Evolutionary conservation across 2,888 invertebrate genomes (phyloP).

Genomic region (Brachylomia viminalis): DNA sequence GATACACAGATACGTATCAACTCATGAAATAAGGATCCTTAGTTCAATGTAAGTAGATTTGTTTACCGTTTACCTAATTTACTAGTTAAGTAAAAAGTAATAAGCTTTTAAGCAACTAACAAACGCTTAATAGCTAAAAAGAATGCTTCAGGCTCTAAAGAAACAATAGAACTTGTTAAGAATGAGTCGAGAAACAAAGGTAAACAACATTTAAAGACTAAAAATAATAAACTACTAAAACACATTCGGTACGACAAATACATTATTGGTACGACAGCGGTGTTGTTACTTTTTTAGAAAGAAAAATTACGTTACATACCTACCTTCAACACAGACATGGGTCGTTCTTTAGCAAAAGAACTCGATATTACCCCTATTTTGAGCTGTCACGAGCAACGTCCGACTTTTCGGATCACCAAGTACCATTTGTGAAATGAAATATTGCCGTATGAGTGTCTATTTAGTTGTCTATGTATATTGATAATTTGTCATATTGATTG

Average conservation of each 20-base stretch:
- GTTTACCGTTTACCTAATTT: constrained; percentile 37
- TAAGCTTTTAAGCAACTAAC: constrained; percentile 2
- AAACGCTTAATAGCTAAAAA: not conserved
- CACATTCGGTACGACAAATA: constrained; percentile 22
- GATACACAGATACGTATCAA: constrained; percentile 66
- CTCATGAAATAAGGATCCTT: constrained; percentile 62
- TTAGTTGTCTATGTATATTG: constrained; percentile 33
- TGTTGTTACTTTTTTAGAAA: constrained; percentile 46
- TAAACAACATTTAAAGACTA: constrained; percentile 24
- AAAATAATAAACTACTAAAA: constrained; percentile 36
- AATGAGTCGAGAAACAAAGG: constrained; percentile 25
- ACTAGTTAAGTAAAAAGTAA: no score
- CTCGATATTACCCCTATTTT: constrained; percentile 60
- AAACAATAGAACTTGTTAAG: constrained; percentile 12
- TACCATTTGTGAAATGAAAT: constrained; percentile 55
- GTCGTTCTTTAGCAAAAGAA: constrained; percentile 56
- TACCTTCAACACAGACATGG: constrained; percentile 59
- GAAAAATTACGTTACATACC: constrained; percentile 57
- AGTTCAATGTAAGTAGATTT: constrained; percentile 44
- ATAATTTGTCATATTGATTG: constrained; percentile 64
- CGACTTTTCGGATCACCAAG: constrained; percentile 63
- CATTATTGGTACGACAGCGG: no score
- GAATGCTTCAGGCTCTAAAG: not conserved
- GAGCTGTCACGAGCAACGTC: constrained; percentile 66
- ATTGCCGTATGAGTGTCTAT: constrained; percentile 42